phyloP scores from a whole-genome alignment of 1,140 invertebrate species.

The Megathymus violae region DNA sequence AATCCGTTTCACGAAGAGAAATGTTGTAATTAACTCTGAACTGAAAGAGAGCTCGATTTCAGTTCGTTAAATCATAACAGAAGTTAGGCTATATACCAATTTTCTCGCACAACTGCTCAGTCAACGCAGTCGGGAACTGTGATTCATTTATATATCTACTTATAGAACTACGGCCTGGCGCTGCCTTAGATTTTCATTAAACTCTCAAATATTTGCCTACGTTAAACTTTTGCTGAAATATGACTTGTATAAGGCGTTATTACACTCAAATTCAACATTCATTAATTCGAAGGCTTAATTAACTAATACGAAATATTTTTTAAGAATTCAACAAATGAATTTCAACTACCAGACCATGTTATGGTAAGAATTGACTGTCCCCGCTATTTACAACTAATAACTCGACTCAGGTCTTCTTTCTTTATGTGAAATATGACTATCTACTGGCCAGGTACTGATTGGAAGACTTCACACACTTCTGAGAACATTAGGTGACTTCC shows the following conservation, averaged over 20 bases:
- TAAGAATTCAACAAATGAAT: too few species aligned
- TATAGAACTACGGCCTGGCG: slow-evolving; percentile 54
- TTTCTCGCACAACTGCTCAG: too few species aligned
- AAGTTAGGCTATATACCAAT: slow-evolving; percentile 74
- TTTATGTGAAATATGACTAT: too few species aligned
- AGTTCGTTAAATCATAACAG: slow-evolving; percentile 76
- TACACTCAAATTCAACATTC: slow-evolving; percentile 17
- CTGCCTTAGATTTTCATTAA: slow-evolving; percentile 70
- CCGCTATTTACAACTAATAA: too few species aligned
- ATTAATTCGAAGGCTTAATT: not conserved
- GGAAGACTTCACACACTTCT: too few species aligned
- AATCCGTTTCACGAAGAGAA: slow-evolving; percentile 20
- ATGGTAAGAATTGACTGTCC: too few species aligned
- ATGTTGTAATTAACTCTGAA: slow-evolving; percentile 47
- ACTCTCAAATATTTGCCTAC: slow-evolving; percentile 65
- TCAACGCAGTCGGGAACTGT: slow-evolving; percentile 49
- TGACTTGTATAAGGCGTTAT: slow-evolving; percentile 44
- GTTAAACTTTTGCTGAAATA: slow-evolving; percentile 47
- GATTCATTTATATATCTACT: slow-evolving; percentile 69
- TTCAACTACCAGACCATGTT: too few species aligned
- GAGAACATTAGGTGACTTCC: too few species aligned
- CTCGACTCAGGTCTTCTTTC: too few species aligned
- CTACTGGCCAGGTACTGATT: too few species aligned
- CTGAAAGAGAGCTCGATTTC: slow-evolving; percentile 55
- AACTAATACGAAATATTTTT: too few species aligned